A percentile compares a stretch with the other conserved stretches of the same genome.
Evolutionary conservation across 2,888 invertebrate species (phyloP).

Genomic region (Lysandra coridon): DNA sequence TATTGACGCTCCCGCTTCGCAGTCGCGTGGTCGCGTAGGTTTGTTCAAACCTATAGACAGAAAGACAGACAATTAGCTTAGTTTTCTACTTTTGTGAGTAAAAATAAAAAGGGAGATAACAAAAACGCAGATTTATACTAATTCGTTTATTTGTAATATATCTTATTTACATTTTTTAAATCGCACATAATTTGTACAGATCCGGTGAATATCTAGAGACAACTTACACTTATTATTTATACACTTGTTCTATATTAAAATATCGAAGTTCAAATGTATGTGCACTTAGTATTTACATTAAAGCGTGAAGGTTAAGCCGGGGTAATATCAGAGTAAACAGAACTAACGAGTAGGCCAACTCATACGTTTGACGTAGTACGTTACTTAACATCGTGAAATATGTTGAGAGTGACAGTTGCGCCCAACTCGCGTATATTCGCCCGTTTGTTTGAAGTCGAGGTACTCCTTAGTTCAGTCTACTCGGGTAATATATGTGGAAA

Average conservation of each 20-base stretch:
- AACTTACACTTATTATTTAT: constrained; percentile 61
- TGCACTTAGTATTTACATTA: constrained; percentile 66
- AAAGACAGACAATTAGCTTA: too few species aligned
- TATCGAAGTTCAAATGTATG: constrained; percentile 50
- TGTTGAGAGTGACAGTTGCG: too few species aligned
- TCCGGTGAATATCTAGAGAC: constrained; percentile 65
- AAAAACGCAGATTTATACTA: constrained; percentile 62
- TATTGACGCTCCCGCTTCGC: too few species aligned
- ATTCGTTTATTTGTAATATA: constrained; percentile 62
- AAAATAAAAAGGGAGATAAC: constrained; percentile 37
- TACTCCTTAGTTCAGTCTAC: too few species aligned
- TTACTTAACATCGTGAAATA: too few species aligned
- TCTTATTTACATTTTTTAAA: constrained; percentile 68
- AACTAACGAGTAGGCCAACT: too few species aligned
- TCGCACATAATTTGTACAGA: constrained; percentile 72
- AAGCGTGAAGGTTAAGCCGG: constrained; percentile 76
- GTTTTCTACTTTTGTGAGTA: not conserved
- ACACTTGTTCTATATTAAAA: constrained; percentile 56
- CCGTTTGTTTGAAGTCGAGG: too few species aligned
- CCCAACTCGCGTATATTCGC: too few species aligned
- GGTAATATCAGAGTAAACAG: constrained; percentile 15
- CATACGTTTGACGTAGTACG: too few species aligned
- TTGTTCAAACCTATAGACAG: too few species aligned
- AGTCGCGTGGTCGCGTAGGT: too few species aligned
- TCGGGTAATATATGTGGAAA: not conserved